These are phyloP conservation scores for western clawed frog (Xenopus tropicalis) DNA, from an alignment of 2,113 vertebrate species.

Conservation along the genomic window UCB_Xtro_10.0 CM004450.2:125319501-125320000, in stretches of 20 bases:
- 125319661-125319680: not conserved
- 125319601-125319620: too few species aligned
- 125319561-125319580: too few species aligned
- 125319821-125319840: conserved; percentile 10
- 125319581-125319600: too few species aligned
- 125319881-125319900: conserved; percentile 19
- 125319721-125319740: conserved; percentile 17
- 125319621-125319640: too few species aligned
- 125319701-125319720: conserved; percentile 32
- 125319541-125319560: too few species aligned
- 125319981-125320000: conserved; percentile 23
- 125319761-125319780: conserved; percentile 19
- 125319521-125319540: not conserved
- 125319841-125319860: conserved; percentile 9
- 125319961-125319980: conserved; percentile 33
- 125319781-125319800: conserved; percentile 15
- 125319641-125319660: too few species aligned
- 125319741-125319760: conserved; percentile 21
- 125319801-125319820: conserved; percentile 14
- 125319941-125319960: conserved; percentile 12
- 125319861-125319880: conserved; percentile 20
- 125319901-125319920: conserved; percentile 20
- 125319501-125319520: not conserved
- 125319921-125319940: conserved; percentile 27
- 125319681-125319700: not conserved